These are phyloP conservation scores for Formica selysi DNA, from an alignment of 1,140 invertebrate genomes.

Conservation along the genomic window DNA sequence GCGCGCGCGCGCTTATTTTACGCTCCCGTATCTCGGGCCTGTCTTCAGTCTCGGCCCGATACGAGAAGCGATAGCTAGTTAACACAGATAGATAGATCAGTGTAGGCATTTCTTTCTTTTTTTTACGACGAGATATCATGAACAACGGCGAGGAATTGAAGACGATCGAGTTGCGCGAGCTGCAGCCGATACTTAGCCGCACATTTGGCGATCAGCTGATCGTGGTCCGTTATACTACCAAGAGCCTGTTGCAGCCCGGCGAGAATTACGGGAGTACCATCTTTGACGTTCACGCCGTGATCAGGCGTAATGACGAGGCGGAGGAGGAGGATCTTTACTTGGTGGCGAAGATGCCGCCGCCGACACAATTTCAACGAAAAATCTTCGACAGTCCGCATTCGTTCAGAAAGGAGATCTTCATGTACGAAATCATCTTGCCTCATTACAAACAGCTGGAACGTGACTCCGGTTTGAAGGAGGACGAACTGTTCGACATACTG, in stretches of 20 bases:
- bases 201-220: slow-evolving; percentile 71
- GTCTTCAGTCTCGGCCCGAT: not conserved
- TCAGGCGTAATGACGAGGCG: slow-evolving; percentile 65
- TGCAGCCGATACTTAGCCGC: slow-evolving; percentile 77
- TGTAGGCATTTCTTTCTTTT: not conserved
- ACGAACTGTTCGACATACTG: slow-evolving; percentile 84
- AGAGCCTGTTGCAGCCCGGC: slow-evolving; percentile 83
- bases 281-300: slow-evolving; percentile 81
- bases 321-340: slow-evolving; percentile 77
- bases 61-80: slow-evolving; percentile 1
- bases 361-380: slow-evolving; percentile 77
- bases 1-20: not conserved
- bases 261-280: slow-evolving; percentile 89
- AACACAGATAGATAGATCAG: not conserved
- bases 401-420: slow-evolving; percentile 83
- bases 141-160: slow-evolving; percentile 24
- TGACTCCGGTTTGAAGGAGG: slow-evolving; percentile 82
- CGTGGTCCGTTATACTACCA: slow-evolving; percentile 69
- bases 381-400: slow-evolving; percentile 83
- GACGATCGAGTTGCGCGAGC: slow-evolving; percentile 69
- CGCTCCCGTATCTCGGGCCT: not conserved
- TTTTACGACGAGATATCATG: slow-evolving; percentile 27
- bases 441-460: slow-evolving; percentile 76
- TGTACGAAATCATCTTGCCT: slow-evolving; percentile 80
- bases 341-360: slow-evolving; percentile 85